Base-by-base conservation (phyloP, 92 coral and sea anemone genomes). In the Epizoanthus illoricatus region DNA sequence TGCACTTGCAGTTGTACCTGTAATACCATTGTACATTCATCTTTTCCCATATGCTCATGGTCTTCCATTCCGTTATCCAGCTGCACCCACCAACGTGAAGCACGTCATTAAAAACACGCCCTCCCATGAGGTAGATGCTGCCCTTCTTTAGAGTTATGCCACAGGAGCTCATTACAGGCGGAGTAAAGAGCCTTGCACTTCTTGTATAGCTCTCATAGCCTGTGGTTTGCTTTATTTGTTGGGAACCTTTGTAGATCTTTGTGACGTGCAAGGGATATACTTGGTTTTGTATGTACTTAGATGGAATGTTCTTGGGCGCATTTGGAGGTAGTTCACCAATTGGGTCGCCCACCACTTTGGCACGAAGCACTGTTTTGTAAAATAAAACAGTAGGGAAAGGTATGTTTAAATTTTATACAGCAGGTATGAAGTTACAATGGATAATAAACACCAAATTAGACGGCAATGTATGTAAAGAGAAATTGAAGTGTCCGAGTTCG, bases 311-410 rank as follows among this genome's bases (percentile, higher is more conserved):
- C 18, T 39, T 7, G 20, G 73, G 70, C 28, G 71, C 59, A 15
- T 45, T 78, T 4, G 82, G 60, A 45, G 65, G 71, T 43, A 42
- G 10, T 13, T 63, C 71, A 0, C 47, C 56, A 42, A 15, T 15
- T 13, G 82, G 82, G 7, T 33, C 71, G 64, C 42, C 59, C 5
- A 43, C 43, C 24, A 78, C 43, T 63, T 43, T 78, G 23, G 82
- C 82, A 42, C 18, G 82, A 5, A 78, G 82, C 70, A 78, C 82
- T 78, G 20, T 28, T 36, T 23, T 1, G 36, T 33, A 68, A 28
- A 39, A 65, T 65, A 23, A 65, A 17, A 10, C 28, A 4, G 12
- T 64, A 33, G 17, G 40, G 69, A 33, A 19, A 21, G 4, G 15
- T 7, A 11, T 23, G 69, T 7, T 64, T 64, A 19, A 13, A 6